Evolutionary conservation across 2,113 vertebrate species (phyloP).

Genomic region (Protobothrops mucrosquamatus): DNA sequence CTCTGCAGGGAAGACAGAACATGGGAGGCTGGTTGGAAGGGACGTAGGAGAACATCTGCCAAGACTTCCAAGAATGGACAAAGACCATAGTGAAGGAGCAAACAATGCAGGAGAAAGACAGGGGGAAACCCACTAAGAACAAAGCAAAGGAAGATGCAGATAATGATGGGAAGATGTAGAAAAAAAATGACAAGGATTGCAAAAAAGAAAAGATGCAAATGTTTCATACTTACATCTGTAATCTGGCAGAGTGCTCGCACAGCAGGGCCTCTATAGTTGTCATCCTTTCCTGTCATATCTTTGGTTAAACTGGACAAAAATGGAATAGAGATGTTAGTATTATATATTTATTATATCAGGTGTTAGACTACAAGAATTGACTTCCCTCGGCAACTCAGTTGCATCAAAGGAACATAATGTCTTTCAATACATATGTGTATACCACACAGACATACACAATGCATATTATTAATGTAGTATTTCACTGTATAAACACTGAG

Average conservation of each 20-base stretch:
- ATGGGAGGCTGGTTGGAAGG: not conserved
- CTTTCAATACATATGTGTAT: not conserved
- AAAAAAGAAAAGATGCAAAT: not conserved
- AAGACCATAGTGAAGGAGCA: not conserved
- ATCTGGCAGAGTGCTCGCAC: conserved; percentile 79
- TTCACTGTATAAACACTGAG: not conserved
- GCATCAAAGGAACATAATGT: not conserved
- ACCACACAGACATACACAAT: not conserved
- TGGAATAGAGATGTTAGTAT: conserved; percentile 1
- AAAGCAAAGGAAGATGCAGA: not conserved
- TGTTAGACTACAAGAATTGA: conserved; percentile 4
- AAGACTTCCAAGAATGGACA: not conserved
- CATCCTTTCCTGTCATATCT: conserved; percentile 84
- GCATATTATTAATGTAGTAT: not conserved
- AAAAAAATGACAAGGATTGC: not conserved
- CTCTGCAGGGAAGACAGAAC: conserved; percentile 62
- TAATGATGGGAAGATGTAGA: not conserved
- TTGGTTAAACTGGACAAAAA: conserved; percentile 73
- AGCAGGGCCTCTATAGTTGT: conserved; percentile 77
- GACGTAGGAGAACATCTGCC: not conserved
- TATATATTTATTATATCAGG: conserved; percentile 6
- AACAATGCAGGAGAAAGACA: not conserved
- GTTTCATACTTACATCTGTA: conserved; percentile 74
- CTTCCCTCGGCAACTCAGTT: not conserved
- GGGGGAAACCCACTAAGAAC: not conserved